Conservation (phyloP, 1,140 invertebrate genomes). For the honey bee (Apis mellifera) region DNA sequence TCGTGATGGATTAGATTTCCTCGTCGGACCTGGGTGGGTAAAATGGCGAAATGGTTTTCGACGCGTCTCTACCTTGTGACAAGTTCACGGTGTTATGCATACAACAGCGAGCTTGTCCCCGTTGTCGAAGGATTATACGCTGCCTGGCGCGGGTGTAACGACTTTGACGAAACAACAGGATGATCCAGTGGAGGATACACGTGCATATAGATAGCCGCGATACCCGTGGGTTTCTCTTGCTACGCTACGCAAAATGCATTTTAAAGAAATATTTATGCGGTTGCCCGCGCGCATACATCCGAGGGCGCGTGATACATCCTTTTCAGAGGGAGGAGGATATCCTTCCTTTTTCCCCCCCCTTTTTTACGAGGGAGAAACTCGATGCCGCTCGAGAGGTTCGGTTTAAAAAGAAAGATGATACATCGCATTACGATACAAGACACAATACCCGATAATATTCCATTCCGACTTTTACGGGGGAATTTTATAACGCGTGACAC, state of each 20-base stretch:
- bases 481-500: too few relatives aligned
- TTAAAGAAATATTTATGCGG: constrained; percentile 32
- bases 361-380: not conserved
- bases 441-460: not conserved
- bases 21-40: not conserved
- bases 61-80: constrained; percentile 14
- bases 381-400: not conserved
- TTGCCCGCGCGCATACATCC: not conserved
- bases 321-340: not conserved
- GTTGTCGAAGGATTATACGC: constrained; percentile 27
- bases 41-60: constrained; percentile 22
- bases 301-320: not conserved
- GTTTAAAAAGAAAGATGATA: too few relatives aligned
- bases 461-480: too few relatives aligned
- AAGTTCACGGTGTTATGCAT: constrained; percentile 38
- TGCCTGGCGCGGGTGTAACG: not conserved
- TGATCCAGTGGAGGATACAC: constrained; percentile 8
- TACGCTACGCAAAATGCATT: constrained; percentile 28
- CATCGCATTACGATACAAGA: too few relatives aligned
- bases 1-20: constrained; percentile 22
- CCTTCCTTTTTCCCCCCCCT: not conserved
- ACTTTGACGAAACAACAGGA: constrained; percentile 34
- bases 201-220: not conserved
- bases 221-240: not conserved
- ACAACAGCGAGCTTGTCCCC: not conserved